These are phyloP conservation scores for Lithophane socia DNA, from an alignment of 2,888 invertebrate genomes.

Conservation along the genomic window DNA sequence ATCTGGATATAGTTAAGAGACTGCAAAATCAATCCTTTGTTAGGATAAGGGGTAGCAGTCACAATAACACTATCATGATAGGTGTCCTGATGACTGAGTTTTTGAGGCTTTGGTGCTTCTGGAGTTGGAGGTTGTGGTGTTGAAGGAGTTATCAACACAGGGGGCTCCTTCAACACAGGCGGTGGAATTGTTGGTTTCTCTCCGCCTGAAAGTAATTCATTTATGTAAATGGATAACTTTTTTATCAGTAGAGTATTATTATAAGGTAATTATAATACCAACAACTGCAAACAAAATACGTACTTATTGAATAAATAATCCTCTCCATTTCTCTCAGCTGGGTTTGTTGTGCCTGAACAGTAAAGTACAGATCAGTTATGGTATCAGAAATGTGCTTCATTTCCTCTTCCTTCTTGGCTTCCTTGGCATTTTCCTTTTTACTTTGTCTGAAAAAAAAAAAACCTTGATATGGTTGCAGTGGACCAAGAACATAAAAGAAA, in stretches of 20 bases:
- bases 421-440: slow-evolving; percentile 95
- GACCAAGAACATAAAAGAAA: background rate
- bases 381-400: slow-evolving; percentile 92
- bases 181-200: slow-evolving; percentile 72
- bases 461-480: background rate
- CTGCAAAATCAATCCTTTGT: slow-evolving; percentile 84
- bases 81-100: slow-evolving; percentile 60
- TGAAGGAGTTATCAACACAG: slow-evolving; percentile 31
- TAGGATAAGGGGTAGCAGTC: slow-evolving; percentile 83
- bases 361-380: slow-evolving; percentile 93
- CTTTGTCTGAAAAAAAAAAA: slow-evolving; percentile 90
- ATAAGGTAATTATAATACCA: background rate
- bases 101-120: slow-evolving; percentile 63
- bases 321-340: slow-evolving; percentile 95
- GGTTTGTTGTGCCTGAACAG: slow-evolving; percentile 94
- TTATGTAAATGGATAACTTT: background rate
- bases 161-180: slow-evolving; percentile 61
- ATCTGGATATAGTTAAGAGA: slow-evolving; percentile 89
- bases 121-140: slow-evolving; percentile 24
- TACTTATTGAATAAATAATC: slow-evolving; percentile 81
- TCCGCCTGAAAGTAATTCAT: slow-evolving; percentile 73
- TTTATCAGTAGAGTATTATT: slow-evolving; percentile 1
- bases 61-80: slow-evolving; percentile 50
- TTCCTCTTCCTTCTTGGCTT: slow-evolving; percentile 92
- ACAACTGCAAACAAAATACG: slow-evolving; percentile 41